These are phyloP conservation scores for Asbolus verrucosus DNA, from an alignment of 1,140 invertebrate species.

Conservation along the genomic window DNA sequence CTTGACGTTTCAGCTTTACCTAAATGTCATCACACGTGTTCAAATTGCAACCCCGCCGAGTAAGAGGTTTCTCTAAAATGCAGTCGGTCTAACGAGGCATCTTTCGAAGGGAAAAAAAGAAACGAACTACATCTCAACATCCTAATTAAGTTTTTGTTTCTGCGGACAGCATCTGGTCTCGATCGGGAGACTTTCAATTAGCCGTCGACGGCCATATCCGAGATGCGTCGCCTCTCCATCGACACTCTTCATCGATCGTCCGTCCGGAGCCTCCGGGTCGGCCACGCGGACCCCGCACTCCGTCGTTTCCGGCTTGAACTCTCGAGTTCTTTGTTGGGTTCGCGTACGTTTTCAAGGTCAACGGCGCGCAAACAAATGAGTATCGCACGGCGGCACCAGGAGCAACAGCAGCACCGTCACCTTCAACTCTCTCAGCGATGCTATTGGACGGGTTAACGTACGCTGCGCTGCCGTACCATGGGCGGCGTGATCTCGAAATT, in stretches of 20 bases:
- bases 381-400: conserved; percentile 36
- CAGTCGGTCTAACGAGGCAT: too few species aligned
- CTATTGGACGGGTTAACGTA: conserved; percentile 39
- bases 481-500: conserved; percentile 33
- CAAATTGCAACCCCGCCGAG: too few species aligned
- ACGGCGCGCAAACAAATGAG: conserved; percentile 34
- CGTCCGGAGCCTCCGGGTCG: conserved; percentile 36
- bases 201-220: conserved; percentile 7
- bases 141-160: too few species aligned
- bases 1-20: too few species aligned
- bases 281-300: conserved; percentile 16
- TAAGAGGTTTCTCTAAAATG: too few species aligned
- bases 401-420: conserved; percentile 34
- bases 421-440: conserved; percentile 33
- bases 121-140: too few species aligned
- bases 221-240: conserved; percentile 9
- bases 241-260: conserved; percentile 27
- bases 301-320: conserved; percentile 41
- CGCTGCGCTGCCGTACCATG: too few species aligned
- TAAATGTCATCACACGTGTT: too few species aligned
- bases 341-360: conserved; percentile 45
- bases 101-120: too few species aligned
- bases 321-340: conserved; percentile 42
- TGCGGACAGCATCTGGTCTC: too few species aligned
- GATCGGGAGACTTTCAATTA: conserved; percentile 23